Evolutionary conservation across 2,797 vertebrate species (phyloP), one percentile per base, ranked within the genome.

Genomic region (Cercopithecus hamlyni): DNA sequence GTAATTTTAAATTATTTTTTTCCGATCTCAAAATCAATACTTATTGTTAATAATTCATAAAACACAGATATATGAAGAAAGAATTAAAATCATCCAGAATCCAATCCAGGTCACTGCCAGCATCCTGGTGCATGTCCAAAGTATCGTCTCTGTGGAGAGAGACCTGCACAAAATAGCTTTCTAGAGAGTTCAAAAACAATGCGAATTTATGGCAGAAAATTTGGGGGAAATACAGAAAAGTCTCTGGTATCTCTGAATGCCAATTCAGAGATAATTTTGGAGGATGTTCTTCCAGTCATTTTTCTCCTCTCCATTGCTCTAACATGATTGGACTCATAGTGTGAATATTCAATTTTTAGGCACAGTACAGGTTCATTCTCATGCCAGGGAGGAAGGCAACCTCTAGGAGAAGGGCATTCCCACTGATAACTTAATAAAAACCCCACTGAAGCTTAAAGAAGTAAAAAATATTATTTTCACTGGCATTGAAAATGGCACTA

Each of bases 1-100:
- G 7, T 70, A 33, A 85, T 52, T 91, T 83, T 17, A 73, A 97
- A 90, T 36, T 7, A 8, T 92, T 72, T 90, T 87, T 61, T 90
- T 30, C 39, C 12, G n/a, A 88, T 93, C 55, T 83, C 89, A 70
- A 92, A 67, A 58, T 79, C 30, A 19, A 13, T 27, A 17, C 5
- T 94, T 36, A 33, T 27, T 36, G 17, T 36, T 43, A 27, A 85
- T 36, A 58, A 91, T 58, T 80, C 33, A 52, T 22, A 67, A 50
- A 80, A 41, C 26, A 77, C 61, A 48, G 85, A 76, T 55, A n/a
- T 2, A 24, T 48, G 39, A 81, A 26, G 26, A 82, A 58, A 88
- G 58, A 36, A 57, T 11, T 41, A 41, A 67, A 79, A 76, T 76
- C 15, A 17, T 39, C 15, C 70, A 75, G 67, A 86, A 82, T 82